Percentiles rank a stretch among this genome's conserved stretches.
Evolutionary conservation across 2,113 vertebrate species (phyloP).

Genomic region (Nestor notabilis): DNA sequence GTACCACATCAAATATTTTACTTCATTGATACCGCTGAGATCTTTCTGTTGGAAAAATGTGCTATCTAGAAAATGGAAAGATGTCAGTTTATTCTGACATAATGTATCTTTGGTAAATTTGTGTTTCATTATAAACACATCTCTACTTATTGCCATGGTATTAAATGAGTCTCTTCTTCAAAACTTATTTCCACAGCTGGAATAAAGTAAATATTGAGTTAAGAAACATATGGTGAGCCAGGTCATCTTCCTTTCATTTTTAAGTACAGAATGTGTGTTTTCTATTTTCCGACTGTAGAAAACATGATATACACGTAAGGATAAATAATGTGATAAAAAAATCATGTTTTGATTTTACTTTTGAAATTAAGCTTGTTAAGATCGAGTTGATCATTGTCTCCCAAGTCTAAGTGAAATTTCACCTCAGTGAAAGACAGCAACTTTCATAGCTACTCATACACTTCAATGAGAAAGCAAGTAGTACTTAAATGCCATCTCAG

Average conservation of each 20-base stretch:
- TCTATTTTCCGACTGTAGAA: not conserved
- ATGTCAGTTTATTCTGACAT: not conserved
- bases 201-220: not conserved
- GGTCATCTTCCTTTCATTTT: not conserved
- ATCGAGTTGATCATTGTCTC: not conserved
- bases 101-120: not conserved
- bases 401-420: not conserved
- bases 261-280: not conserved
- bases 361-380: not conserved
- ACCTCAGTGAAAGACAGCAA: not conserved
- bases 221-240: not conserved
- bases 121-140: not conserved
- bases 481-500: not conserved
- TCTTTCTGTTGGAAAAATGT: not conserved
- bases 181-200: not conserved
- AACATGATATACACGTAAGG: not conserved
- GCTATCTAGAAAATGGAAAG: not conserved
- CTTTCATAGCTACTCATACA: not conserved
- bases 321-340: not conserved
- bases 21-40: not conserved
- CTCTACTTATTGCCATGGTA: not conserved
- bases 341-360: not conserved
- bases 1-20: not conserved
- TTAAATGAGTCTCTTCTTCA: not conserved
- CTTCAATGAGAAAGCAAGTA: not conserved